Conservation (phyloP, 2,797 vertebrate genomes). For the Amniataba percoides region DNA sequence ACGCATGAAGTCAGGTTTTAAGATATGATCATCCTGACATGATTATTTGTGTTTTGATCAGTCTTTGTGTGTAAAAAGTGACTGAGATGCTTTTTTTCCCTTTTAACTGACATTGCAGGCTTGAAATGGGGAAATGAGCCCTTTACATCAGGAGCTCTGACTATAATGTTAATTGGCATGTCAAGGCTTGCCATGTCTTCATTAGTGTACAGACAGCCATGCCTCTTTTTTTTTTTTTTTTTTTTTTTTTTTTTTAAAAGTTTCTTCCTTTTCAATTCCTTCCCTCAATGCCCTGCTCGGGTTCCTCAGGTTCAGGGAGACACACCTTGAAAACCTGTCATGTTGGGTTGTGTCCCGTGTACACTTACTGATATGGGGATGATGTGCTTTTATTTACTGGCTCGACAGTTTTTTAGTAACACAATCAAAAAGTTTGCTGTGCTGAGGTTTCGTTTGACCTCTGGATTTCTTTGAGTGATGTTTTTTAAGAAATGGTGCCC, state of each 20-base stretch:
- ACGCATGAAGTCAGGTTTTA: no score
- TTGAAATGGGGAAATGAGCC: no score
- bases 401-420: fast-evolving
- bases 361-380: not conserved
- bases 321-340: conserved; percentile 72
- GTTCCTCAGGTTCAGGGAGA: conserved; percentile 21
- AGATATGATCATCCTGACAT: no score
- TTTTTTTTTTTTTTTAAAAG: not conserved
- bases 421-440: not conserved
- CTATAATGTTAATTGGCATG: conserved; percentile 32
- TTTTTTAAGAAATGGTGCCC: not conserved
- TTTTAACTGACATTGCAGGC: not conserved
- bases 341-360: conserved; percentile 10
- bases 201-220: conserved; percentile 25
- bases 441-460: not conserved
- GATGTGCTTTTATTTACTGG: not conserved
- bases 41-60: no score
- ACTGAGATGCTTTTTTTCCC: no score
- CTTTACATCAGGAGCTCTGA: conserved; percentile 26
- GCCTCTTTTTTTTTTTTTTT: not conserved
- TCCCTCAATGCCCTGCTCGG: not conserved
- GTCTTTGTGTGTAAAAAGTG: no score
- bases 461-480: not conserved
- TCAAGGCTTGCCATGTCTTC: conserved; percentile 42
- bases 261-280: not conserved